A percentile compares a stretch with the other conserved stretches of the same genome.
Conservation (phyloP, 2,888 invertebrate genomes). For the Athalia circularis region DNA sequence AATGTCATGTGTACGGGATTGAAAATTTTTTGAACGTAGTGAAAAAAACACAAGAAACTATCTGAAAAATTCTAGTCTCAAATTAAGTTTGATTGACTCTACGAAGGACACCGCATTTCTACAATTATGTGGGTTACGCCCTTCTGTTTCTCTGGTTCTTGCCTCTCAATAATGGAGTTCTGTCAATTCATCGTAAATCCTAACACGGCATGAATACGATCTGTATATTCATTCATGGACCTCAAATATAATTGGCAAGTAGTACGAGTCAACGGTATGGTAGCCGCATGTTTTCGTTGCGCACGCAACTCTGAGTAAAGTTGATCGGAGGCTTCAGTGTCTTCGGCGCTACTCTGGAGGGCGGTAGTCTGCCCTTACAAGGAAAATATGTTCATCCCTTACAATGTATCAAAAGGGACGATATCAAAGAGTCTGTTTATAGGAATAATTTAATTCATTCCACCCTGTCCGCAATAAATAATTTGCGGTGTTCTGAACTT, state of each 20-base stretch:
- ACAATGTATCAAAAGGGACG: not conserved
- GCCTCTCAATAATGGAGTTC: too few relatives aligned
- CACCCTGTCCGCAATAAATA: too few relatives aligned
- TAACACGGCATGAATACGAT: not conserved
- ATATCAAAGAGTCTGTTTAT: not conserved
- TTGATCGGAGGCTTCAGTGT: conserved; percentile 59
- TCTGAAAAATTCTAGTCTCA: too few relatives aligned
- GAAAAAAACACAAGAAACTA: too few relatives aligned
- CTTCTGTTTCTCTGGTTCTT: too few relatives aligned
- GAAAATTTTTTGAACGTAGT: too few relatives aligned
- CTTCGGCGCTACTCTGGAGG: conserved; percentile 54
- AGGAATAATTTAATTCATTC: too few relatives aligned
- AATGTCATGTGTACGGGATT: too few relatives aligned
- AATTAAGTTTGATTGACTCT: too few relatives aligned
- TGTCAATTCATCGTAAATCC: not conserved
- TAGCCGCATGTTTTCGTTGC: conserved; percentile 51
- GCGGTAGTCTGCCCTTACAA: conserved; percentile 47
- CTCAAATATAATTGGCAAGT: conserved; percentile 29
- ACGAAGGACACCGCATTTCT: too few relatives aligned
- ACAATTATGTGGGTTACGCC: too few relatives aligned
- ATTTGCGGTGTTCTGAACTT: too few relatives aligned
- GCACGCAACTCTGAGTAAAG: conserved; percentile 64
- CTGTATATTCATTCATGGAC: conserved; percentile 23
- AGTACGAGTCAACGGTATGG: conserved; percentile 36
- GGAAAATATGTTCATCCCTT: not conserved